Base-by-base conservation (phyloP, 2,797 vertebrate species). In the Enteromius mattozi region DNA sequence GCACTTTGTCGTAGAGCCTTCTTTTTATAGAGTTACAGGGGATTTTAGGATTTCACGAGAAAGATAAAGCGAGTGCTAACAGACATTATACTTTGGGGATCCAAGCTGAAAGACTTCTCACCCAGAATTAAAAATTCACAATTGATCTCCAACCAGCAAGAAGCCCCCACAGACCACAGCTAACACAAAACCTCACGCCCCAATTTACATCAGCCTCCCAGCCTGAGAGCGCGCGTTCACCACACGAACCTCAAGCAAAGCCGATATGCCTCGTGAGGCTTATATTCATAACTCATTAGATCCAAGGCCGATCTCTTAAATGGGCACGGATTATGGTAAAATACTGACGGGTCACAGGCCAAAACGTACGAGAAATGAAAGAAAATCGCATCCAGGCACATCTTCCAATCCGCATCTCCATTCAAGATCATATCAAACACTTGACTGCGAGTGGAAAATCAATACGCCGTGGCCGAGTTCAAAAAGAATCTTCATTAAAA, bases 401-500 rank as follows among this genome's bases (percentile, higher is more conserved):
- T 84, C 37, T 51, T 85, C 76, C 47, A 87, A 87, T 83, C 88
- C 88, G 69, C 77, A 78, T 85, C 80, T 63, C 71, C 59, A 61
- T 83, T 80, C 83, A 30, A 92, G 92, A 92, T 92, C 88, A 91
- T 91, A 92, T 93, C 89, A 66, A 87, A 90, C 78, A 90, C 82
- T 89, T 16, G 82, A 89, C 88, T 83, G 86, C 80, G 82, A 89
- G 85, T 79, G 86, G 87, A 84, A 94, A 93, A 94, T 93, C 93
- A 91, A 94, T 94, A 91, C 54, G 69, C 85, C 87, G 88, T 56
- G 70, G 87, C 83, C 80, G 78, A 91, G 91, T 92, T 94, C 90
- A 92, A 90, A 92, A 89, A 84, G 89, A 89, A 86, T 89, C 87
- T 88, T 93, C 91, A 93, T 94, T 94, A 94, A 91, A 92, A 88